Evolutionary conservation across 2,113 vertebrate genomes (phyloP).

Genomic region (Salvelinus fontinalis): DNA sequence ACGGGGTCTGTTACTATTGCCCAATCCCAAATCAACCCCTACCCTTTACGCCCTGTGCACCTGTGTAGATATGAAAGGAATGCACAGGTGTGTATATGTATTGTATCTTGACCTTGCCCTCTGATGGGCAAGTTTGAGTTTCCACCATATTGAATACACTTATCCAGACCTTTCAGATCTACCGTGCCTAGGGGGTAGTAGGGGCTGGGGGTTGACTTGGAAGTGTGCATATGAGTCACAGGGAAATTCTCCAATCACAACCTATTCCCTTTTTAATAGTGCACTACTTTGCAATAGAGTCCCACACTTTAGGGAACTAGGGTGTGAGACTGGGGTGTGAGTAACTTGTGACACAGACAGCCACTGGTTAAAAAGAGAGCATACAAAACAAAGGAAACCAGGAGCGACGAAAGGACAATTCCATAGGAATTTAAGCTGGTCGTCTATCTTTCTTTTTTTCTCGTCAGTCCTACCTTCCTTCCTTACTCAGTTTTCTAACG

Average conservation of each 20-base stretch:
- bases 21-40: slow-evolving; percentile 23
- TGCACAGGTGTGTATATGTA: not conserved
- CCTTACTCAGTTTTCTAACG: slow-evolving; percentile 26
- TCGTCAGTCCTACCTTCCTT: slow-evolving; percentile 31
- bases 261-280: no score
- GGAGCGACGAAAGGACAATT: slow-evolving; percentile 73
- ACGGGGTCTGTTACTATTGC: slow-evolving; percentile 21
- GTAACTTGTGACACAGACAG: not conserved
- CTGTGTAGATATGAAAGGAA: slow-evolving; percentile 10
- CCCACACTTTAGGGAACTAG: not conserved
- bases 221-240: not conserved
- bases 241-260: no score
- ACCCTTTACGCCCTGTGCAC: not conserved
- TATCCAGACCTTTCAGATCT: no score
- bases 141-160: no score
- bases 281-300: not conserved
- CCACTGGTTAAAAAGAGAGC: slow-evolving; percentile 39
- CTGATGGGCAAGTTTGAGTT: no score
- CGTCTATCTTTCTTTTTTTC: slow-evolving; percentile 32
- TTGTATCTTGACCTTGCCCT: no score
- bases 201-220: no score
- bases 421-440: slow-evolving; percentile 88
- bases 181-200: no score
- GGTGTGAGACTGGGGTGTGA: slow-evolving; percentile 20
- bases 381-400: slow-evolving; percentile 52